Conservation (phyloP, 2,888 invertebrate genomes). For the Druceiella hillmani region DNA sequence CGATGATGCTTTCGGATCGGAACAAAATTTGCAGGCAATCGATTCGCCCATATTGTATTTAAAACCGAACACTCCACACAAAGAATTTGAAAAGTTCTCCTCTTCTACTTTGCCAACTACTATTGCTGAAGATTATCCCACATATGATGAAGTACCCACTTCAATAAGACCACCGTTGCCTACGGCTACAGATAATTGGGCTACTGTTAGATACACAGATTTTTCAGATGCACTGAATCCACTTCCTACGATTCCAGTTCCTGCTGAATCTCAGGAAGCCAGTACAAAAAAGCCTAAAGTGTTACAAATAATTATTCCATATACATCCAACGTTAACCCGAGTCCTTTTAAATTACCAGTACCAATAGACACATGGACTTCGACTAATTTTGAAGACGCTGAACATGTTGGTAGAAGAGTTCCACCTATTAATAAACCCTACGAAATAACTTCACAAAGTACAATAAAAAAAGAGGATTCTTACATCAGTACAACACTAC, state of each 20-base stretch:
- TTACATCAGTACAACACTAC: conserved; percentile 45
- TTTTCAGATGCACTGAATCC: conserved; percentile 30
- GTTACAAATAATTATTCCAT: conserved; percentile 78
- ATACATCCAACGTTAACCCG: conserved; percentile 58
- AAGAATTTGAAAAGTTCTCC: conserved; percentile 42
- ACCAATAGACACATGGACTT: conserved; percentile 31
- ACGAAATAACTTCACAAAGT: conserved; percentile 8
- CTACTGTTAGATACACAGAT: conserved; percentile 32
- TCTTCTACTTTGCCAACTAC: conserved; percentile 30
- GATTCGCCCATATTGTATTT: conserved; percentile 55
- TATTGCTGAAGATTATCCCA: conserved; percentile 39
- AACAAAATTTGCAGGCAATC: conserved; percentile 45
- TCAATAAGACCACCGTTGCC: conserved; percentile 30
- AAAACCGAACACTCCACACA: conserved; percentile 49
- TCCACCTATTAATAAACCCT: conserved; percentile 32
- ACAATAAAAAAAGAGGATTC: conserved; percentile 28
- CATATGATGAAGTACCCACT: conserved; percentile 39
- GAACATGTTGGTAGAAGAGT: conserved; percentile 47
- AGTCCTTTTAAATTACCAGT: conserved; percentile 39
- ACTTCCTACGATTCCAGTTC: conserved; percentile 13
- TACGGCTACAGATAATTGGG: conserved; percentile 29
- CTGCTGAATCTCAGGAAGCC: conserved; percentile 25
- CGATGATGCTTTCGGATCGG: conserved; percentile 43
- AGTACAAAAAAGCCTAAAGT: conserved; percentile 54
- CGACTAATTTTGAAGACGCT: conserved; percentile 30